phyloP scores from a whole-genome alignment of 2,113 vertebrate species.

The Otolemur garnettii region DNA sequence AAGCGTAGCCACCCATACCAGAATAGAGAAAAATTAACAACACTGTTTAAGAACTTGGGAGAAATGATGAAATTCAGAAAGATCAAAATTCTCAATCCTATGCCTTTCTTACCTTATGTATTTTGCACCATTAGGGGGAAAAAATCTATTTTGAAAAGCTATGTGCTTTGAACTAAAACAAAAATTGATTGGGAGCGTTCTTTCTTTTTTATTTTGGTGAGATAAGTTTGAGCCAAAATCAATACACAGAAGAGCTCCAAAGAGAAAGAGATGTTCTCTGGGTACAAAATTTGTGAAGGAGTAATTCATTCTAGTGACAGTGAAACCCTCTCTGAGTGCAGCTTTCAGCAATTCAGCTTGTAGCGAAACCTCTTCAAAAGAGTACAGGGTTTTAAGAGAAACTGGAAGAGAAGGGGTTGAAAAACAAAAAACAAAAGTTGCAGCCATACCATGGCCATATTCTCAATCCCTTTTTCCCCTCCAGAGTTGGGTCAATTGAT shows the following conservation, averaged over 20 bases:
- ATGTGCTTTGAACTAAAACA: constrained; percentile 61
- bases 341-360: constrained; percentile 33
- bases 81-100: background rate
- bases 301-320: constrained; percentile 47
- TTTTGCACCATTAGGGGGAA: background rate
- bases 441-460: background rate
- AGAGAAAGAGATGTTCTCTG: constrained; percentile 65
- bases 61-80: background rate
- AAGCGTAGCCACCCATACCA: background rate
- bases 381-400: constrained; percentile 52
- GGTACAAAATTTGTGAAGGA: background rate
- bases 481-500: background rate
- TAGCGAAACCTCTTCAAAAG: constrained; percentile 51
- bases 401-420: background rate
- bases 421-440: background rate
- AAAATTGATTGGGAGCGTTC: constrained; percentile 63
- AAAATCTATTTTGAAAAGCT: constrained; percentile 59
- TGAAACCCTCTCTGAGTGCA: background rate
- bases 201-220: constrained; percentile 62
- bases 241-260: constrained; percentile 66
- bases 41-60: background rate
- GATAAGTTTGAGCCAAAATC: constrained; percentile 72
- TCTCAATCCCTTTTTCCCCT: background rate
- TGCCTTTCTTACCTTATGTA: constrained; percentile 9
- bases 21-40: background rate